Percentiles rank a stretch among this genome's conserved stretches.
Conservation (phyloP, 2,797 vertebrate species). For the Salarias fasciatus region DNA sequence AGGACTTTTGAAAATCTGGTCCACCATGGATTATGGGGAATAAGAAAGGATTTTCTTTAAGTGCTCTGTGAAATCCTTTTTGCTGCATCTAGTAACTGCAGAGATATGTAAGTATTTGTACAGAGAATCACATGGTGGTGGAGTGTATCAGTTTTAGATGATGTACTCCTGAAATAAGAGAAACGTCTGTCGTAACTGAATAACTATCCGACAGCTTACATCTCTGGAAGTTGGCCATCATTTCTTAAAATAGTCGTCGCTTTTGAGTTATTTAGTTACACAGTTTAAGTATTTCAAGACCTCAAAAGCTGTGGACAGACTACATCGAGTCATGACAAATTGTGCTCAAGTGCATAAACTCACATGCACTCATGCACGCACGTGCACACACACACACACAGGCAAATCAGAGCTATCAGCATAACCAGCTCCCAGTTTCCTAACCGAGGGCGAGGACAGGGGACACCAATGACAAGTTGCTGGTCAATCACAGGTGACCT, state of each 20-base stretch:
- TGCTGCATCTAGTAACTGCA: slow-evolving; percentile 58
- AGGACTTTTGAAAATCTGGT: slow-evolving; percentile 48
- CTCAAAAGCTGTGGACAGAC: slow-evolving; percentile 20
- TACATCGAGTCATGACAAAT: too few relatives aligned
- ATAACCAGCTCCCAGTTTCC: too few relatives aligned
- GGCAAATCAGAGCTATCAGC: too few relatives aligned
- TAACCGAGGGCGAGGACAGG: too few relatives aligned
- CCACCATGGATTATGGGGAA: slow-evolving; percentile 62
- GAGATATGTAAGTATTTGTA: slow-evolving; percentile 71
- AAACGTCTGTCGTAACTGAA: slow-evolving; percentile 38
- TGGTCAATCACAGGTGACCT: too few relatives aligned
- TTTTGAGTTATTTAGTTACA: slow-evolving; percentile 40
- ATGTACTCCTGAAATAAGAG: slow-evolving; percentile 25
- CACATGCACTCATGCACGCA: too few relatives aligned
- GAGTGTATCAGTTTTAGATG: slow-evolving; percentile 30
- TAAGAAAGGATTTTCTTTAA: slow-evolving; percentile 66
- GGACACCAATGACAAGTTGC: too few relatives aligned
- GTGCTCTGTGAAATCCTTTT: slow-evolving; percentile 62
- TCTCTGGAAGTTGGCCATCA: slow-evolving; percentile 14
- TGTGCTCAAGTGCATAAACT: too few relatives aligned
- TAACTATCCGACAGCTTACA: slow-evolving; percentile 42
- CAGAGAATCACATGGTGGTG: slow-evolving; percentile 37
- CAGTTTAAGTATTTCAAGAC: slow-evolving; percentile 36
- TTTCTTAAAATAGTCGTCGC: slow-evolving; percentile 44
- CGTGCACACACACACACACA: too few relatives aligned